Evolutionary conservation across 2,797 vertebrate genomes (phyloP), one percentile per base, ranked within the genome.

Genomic region (Lophotriccus pileatus): DNA sequence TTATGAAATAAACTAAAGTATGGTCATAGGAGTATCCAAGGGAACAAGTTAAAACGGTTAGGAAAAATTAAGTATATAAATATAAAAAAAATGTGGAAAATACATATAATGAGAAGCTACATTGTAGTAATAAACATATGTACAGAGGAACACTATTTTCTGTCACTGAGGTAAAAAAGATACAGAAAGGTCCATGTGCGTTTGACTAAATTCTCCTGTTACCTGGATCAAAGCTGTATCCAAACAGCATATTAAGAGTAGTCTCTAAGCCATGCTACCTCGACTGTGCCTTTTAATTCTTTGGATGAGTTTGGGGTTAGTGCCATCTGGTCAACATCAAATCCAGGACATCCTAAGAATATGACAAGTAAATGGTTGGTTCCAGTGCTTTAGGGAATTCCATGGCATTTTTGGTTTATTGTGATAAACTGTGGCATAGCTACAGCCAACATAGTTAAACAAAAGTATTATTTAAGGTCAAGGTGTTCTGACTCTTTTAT

Each of bases 61-160:
- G 7, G 11, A 68, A 49, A 1, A 58, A 23, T 46, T 14, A 1
- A 9, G 3, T 47, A 47, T 30, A 17, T 34, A 66, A 80, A 77
- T 18, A 55, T 7, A 55, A 87, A 85, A 44, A 8, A 68, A 64
- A 49, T 18, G 30, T 36, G 10, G n/a, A 58, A 88, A 90, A 69
- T 44, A 19, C 19, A 53, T 24, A 5, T 15, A 60, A 69, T 16
- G 19, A 53, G 17, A 22, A 1, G 9, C 12, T 79, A 17, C 4
- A 12, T 32, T 58, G 12, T 14, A 62, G 16, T 49, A 64, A 44
- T 9, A 75, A 67, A 64, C 44, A 28, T 3, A 55, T 7, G 4
- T 19, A 44, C 1, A 1, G 0, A 11, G 18, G 37, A 53, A 9
- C 8, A 32, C 14, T 27, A 23, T n/a, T 73, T 28, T 68, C 43